These are phyloP conservation scores for Leptarthrus brevirostris DNA, from an alignment of 2,888 invertebrate species.

Conservation along the genomic window DNA sequence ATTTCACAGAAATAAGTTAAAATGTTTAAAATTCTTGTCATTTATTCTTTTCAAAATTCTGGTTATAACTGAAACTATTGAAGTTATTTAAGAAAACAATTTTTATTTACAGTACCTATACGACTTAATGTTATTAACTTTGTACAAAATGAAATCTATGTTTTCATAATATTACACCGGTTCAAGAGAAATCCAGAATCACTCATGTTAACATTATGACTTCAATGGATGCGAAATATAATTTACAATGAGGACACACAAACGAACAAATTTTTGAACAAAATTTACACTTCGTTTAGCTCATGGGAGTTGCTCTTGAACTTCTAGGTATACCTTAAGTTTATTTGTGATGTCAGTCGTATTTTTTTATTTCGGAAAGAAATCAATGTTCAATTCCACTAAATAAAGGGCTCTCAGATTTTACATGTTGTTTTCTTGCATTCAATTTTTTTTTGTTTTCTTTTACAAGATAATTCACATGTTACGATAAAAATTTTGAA, in stretches of 20 bases:
- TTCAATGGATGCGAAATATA: constrained; percentile 8
- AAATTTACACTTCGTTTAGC: background rate
- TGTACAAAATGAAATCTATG: constrained; percentile 46
- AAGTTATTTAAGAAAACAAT: constrained; percentile 46
- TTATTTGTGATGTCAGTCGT: constrained; percentile 41
- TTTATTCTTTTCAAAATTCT: too few species aligned
- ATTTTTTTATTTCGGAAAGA: constrained; percentile 9
- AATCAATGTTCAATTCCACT: constrained; percentile 11
- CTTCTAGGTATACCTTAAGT: constrained; percentile 18
- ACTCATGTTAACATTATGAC: background rate
- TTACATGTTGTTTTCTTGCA: background rate
- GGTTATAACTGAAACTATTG: background rate
- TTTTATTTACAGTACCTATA: constrained; percentile 37
- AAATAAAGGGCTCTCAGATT: background rate
- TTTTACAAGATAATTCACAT: background rate
- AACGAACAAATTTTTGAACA: constrained; percentile 1
- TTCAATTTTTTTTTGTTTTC: background rate
- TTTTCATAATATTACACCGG: constrained; percentile 23
- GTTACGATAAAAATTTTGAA: too few species aligned
- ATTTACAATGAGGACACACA: constrained; percentile 10
- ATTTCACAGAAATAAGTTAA: too few species aligned
- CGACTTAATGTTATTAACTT: constrained; percentile 41
- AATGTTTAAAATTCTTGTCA: too few species aligned
- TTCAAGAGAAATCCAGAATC: constrained; percentile 35
- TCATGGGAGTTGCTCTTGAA: constrained; percentile 19